Conservation (phyloP, 2,113 vertebrate genomes). For the Lycaon pictus region DNA sequence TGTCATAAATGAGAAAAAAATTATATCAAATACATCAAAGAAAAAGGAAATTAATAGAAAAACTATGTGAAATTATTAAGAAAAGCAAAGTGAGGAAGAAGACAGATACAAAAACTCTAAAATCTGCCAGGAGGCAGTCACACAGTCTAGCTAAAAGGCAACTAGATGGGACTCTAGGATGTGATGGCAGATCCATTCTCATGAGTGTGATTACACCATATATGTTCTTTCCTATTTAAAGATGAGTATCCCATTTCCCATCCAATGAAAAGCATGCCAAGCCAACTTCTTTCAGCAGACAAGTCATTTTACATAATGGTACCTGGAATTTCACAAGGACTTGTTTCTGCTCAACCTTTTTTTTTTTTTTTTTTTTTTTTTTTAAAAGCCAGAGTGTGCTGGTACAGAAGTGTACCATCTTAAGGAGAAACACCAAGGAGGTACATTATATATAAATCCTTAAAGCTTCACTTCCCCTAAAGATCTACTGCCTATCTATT, state of each 20-base stretch:
- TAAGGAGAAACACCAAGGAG: slow-evolving; percentile 2
- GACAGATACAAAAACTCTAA: neutral
- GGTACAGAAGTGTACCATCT: neutral
- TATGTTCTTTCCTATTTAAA: neutral
- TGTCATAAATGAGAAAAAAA: neutral
- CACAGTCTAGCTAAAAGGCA: neutral
- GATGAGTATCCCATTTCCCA: neutral
- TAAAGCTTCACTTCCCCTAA: slow-evolving; percentile 67
- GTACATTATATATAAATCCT: slow-evolving; percentile 61
- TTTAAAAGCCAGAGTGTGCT: slow-evolving; percentile 19
- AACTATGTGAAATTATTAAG: neutral
- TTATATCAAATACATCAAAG: neutral
- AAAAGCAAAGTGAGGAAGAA: slow-evolving; percentile 8
- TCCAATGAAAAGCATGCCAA: neutral
- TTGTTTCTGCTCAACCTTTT: slow-evolving; percentile 33
- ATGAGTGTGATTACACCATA: rapidly evolving
- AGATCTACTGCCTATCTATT: slow-evolving; percentile 80
- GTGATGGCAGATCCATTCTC: rapidly evolving
- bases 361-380: slow-evolving; percentile 43
- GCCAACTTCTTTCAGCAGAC: neutral
- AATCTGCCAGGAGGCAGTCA: neutral
- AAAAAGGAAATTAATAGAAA: slow-evolving; percentile 24
- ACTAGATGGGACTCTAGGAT: rapidly evolving
- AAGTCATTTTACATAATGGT: neutral
- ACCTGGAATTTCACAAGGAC: slow-evolving; percentile 10